Conservation (phyloP, 2,113 vertebrate genomes). For the Onychostruthus taczanowskii region DNA sequence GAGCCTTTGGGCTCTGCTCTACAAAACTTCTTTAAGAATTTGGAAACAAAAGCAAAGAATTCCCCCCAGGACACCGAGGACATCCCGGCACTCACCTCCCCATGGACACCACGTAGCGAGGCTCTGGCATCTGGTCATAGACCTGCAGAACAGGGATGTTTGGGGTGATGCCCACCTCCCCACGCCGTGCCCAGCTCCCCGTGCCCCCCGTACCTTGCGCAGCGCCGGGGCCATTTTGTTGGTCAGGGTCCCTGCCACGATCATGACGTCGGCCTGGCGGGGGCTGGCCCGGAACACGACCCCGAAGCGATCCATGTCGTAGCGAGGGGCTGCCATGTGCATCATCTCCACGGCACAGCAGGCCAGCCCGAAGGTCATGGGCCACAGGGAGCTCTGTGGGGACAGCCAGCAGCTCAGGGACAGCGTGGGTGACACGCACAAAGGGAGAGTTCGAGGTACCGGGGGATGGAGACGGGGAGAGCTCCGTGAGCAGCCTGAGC, state of each 20-base stretch:
- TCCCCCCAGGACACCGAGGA: accelerated
- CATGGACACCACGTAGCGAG: slow-evolving; percentile 97
- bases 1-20: background rate
- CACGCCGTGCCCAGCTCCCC: accelerated
- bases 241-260: slow-evolving; percentile 92
- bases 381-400: slow-evolving; percentile 92
- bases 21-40: background rate
- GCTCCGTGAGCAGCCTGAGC: background rate
- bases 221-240: slow-evolving; percentile 97
- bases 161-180: accelerated
- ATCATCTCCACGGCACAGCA: slow-evolving; percentile 99
- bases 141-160: slow-evolving; percentile 75
- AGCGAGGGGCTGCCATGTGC: slow-evolving; percentile 96
- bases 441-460: accelerated
- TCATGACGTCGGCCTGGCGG: slow-evolving; percentile 94
- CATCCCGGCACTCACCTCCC: slow-evolving; percentile 78
- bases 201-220: slow-evolving; percentile 78
- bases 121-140: slow-evolving; percentile 98
- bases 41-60: accelerated
- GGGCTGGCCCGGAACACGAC: slow-evolving; percentile 95
- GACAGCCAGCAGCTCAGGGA: background rate
- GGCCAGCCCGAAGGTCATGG: slow-evolving; percentile 95
- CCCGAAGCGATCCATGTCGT: slow-evolving; percentile 97
- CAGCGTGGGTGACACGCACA: accelerated
- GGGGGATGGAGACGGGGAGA: accelerated